Evolutionary conservation across 1,140 invertebrate genomes (phyloP).

Genomic region (Neoseiulus cucumeris): DNA sequence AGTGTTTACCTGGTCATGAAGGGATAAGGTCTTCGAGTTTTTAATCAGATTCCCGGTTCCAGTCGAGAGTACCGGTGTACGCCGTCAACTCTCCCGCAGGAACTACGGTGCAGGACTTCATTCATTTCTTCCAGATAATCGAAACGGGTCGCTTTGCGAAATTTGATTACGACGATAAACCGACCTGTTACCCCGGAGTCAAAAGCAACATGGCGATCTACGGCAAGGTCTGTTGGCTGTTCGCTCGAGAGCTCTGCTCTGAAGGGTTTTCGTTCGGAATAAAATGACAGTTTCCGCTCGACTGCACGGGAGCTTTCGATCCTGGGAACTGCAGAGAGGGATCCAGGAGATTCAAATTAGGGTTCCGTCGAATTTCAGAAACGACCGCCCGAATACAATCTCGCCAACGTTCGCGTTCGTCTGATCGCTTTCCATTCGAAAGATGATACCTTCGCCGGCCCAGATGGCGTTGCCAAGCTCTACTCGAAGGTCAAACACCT

Average conservation of each 20-base stretch:
- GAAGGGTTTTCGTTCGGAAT: too few relatives aligned
- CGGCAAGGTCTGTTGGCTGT: background rate
- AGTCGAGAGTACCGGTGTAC: background rate
- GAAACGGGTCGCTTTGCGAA: background rate
- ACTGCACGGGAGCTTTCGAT: too few relatives aligned
- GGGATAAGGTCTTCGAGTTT: too few relatives aligned
- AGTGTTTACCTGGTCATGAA: too few relatives aligned
- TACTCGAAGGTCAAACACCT: background rate
- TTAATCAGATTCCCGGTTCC: background rate
- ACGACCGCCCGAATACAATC: background rate
- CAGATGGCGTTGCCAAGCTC: background rate
- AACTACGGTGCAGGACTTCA: background rate
- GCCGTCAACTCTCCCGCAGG: background rate
- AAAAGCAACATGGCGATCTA: background rate
- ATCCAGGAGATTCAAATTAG: too few relatives aligned
- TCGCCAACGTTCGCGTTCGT: background rate
- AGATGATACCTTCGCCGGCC: background rate
- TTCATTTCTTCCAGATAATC: constrained; percentile 11
- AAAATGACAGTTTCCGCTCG: too few relatives aligned
- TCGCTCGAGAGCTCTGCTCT: too few relatives aligned
- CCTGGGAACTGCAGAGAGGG: too few relatives aligned
- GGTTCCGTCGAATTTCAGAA: too few relatives aligned
- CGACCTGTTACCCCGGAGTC: background rate
- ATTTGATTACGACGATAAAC: constrained; percentile 8
- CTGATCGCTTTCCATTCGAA: constrained; percentile 5